These are phyloP conservation scores for Aquatica leii DNA, from an alignment of 2,888 invertebrate genomes.

Conservation along the genomic window DNA sequence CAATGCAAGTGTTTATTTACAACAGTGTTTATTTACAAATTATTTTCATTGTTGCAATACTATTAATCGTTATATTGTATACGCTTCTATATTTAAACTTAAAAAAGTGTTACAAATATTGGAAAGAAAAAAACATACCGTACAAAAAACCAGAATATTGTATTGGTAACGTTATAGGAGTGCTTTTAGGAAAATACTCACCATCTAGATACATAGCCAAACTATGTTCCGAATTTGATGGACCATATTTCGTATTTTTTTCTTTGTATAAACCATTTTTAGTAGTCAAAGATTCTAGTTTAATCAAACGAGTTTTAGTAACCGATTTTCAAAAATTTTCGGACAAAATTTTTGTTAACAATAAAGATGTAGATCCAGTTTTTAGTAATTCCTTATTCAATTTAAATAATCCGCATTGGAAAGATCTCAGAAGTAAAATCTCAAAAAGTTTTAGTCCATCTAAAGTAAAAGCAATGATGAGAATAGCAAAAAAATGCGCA, in stretches of 20 bases:
- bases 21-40: too few species aligned
- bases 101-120: constrained; percentile 56
- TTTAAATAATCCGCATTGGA: constrained; percentile 64
- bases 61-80: too few species aligned
- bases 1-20: too few species aligned
- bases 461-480: constrained; percentile 65
- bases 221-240: constrained; percentile 48
- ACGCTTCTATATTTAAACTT: constrained; percentile 13
- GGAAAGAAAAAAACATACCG: constrained; percentile 57
- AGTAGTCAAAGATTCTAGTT: constrained; percentile 59
- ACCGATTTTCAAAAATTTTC: constrained; percentile 62
- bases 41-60: too few species aligned
- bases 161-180: constrained; percentile 59
- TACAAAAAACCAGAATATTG: constrained; percentile 56
- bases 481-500: constrained; percentile 59
- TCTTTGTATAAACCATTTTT: constrained; percentile 62
- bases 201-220: constrained; percentile 51
- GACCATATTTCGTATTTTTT: constrained; percentile 62
- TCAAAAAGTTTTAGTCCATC: constrained; percentile 65
- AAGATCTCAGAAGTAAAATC: constrained; percentile 62
- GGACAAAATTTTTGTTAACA: constrained; percentile 60
- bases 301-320: constrained; percentile 61
- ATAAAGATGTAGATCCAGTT: constrained; percentile 58
- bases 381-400: constrained; percentile 59
- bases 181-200: constrained; percentile 51